Base-by-base conservation (phyloP, 2,113 vertebrate genomes). In the Petrocephalus zakoni region DNA sequence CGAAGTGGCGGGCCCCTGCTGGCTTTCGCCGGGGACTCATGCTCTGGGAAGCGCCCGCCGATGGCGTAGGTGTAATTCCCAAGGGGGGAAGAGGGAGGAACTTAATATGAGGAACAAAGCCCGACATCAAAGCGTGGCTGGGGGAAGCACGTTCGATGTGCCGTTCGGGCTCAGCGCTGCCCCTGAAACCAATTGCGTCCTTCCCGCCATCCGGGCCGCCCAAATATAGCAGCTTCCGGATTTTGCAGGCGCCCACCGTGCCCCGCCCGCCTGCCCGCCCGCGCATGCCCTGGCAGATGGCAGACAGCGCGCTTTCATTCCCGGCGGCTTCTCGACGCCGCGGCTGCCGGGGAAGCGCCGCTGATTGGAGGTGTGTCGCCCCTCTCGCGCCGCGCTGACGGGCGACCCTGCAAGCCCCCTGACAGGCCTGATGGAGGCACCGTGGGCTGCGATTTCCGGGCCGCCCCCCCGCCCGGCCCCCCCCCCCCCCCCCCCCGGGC, bases 351-450 rank as follows among this genome's bases (percentile, higher is more conserved):
- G 29, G 84, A 55, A 52, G 19, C 52, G n/a, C 25, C 1, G 25
- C 84, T 86, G 84, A 86, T 86, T 86, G 84, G 84, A 34, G 34
- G 52, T 5, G 51, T 21, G n/a, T 21, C 51, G 29, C 29, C 22
- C 34, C 15, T 34, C 52, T 86, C 84, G 19, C 51, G 25, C 6
- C 29, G 6, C 4, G 51, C 13, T 51, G 49, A 37, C 84, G 19
- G 52, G 52, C 84, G 25, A 86, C 84, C 84, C 84, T 17, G 84
- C 84, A 56, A 52, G 81, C 46, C 81, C 84, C 19, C 49, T 86
- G 84, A 29, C 84, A 56, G 84, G n/a, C 49, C 51, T 86, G 84
- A 34, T 86, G 49, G 84, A 29, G 47, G 52, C 51, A 55, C n/a
- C 22, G 52, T 52, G n/a, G 52, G 84, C 82, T 85, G 82, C n/a